Percentiles rank a stretch among this genome's conserved stretches.
phyloP scores from a whole-genome alignment of 2,888 invertebrate species.

The Dysmachus trigonus region DNA sequence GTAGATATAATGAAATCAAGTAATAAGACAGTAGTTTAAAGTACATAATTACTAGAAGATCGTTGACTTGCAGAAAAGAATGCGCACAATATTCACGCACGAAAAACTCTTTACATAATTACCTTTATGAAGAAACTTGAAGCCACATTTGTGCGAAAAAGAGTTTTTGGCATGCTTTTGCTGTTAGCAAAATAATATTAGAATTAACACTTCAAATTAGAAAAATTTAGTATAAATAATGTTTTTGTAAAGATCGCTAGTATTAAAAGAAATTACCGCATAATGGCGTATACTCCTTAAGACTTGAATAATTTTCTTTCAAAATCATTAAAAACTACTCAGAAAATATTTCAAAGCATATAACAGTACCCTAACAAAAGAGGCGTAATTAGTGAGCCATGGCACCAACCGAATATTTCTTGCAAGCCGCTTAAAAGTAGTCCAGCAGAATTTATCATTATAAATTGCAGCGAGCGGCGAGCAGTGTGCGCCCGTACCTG shows the following conservation, averaged over 20 bases:
- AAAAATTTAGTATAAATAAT: background rate
- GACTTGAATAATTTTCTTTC: conserved; percentile 29
- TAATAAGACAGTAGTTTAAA: background rate
- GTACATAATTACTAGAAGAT: background rate
- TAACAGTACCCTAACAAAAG: conserved; percentile 32
- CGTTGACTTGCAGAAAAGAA: background rate
- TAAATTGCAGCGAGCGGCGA: background rate
- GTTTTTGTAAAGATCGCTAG: background rate
- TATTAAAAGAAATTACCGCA: background rate
- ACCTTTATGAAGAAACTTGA: background rate
- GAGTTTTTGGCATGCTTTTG: background rate
- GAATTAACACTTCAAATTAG: background rate
- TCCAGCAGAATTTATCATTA: background rate
- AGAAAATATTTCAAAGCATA: conserved; percentile 17
- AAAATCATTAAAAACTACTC: conserved; percentile 36
- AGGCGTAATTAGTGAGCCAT: conserved; percentile 33
- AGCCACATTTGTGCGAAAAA: background rate
- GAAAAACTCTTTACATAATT: background rate
- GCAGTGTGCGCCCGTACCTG: background rate
- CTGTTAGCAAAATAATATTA: background rate
- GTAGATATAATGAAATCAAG: too few species aligned
- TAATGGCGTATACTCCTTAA: background rate
- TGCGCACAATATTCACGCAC: background rate
- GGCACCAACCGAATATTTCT: conserved; percentile 39
- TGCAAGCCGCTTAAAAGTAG: conserved; percentile 28